Evolutionary conservation across 92 coral and sea anemone genomes (phyloP), one percentile per base, ranked within the genome.

Genomic region (Metridium senile): DNA sequence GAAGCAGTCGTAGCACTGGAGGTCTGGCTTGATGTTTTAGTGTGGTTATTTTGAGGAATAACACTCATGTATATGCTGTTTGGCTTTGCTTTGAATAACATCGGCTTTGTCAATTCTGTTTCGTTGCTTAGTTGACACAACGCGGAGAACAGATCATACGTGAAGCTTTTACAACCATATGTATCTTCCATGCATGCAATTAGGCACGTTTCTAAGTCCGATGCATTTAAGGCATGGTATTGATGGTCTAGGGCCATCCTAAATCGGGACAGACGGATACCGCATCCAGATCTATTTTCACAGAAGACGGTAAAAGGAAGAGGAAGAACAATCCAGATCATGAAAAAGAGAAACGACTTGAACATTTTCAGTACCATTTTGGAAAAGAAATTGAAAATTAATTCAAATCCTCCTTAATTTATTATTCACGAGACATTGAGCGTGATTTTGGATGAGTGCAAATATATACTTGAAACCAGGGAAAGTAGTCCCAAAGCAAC

Each of bases 61-160:
- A 70, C 27, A 39, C 29, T 33, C 62, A 49, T 52, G 21, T 70
- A 70, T 4, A 70, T 52, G 39, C 26, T 70, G 34, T 52, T 27
- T 19, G 16, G 13, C 52, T 70, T 49, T 0, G 19, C 63, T 70
- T 26, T 49, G 43, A 47, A 70, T 11, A 19, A 57, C 75, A 11
- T 8, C 46, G 75, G 75, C 25, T 49, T 70, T 10, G 75, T 25
- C 62, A n/a, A 22, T 21, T 56, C 35, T 13, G 62, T 70, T 49
- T 70, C 75, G 3, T 26, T 25, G 43, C 62, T 70, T 0, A 49
- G 23, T 20, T 70, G 0, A 29, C 75, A 70, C 18, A 1, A 0
- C 26, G 28, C 46, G 0, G 11, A 26, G 18, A 1, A 1, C 3
- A 52, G 1, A 51, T 49, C 62, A 23, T 70, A 70, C 1, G 75